These are phyloP conservation scores for Nerophis ophidion DNA, from an alignment of 2,113 vertebrate genomes.

Conservation along the genomic window DNA sequence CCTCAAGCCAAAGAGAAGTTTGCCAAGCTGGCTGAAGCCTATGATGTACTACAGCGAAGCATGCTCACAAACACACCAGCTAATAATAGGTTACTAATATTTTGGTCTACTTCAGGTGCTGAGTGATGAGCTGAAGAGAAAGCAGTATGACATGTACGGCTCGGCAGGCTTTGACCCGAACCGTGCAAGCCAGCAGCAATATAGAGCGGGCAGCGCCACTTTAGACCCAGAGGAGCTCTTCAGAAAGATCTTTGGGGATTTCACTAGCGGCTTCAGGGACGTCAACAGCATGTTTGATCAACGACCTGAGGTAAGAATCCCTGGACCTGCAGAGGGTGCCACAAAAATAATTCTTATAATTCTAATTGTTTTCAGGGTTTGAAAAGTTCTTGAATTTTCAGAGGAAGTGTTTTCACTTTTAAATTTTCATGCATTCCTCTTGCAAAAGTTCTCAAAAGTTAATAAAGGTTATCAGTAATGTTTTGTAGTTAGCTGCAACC, in stretches of 20 bases:
- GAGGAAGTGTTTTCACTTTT: too few relatives aligned
- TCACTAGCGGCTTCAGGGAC: slow-evolving; percentile 79
- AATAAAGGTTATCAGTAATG: too few relatives aligned
- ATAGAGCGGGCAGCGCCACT: slow-evolving; percentile 74
- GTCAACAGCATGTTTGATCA: slow-evolving; percentile 83
- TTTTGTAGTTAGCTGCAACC: too few relatives aligned
- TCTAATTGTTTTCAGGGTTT: too few relatives aligned
- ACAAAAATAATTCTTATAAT: too few relatives aligned
- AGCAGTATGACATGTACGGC: slow-evolving; percentile 87
- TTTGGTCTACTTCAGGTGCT: slow-evolving; percentile 72
- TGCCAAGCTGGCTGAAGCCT: slow-evolving; percentile 89
- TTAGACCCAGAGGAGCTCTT: slow-evolving; percentile 92
- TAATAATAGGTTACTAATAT: too few relatives aligned
- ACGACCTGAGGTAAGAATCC: slow-evolving; percentile 79
- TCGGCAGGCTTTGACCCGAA: slow-evolving; percentile 75
- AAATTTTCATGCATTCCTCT: too few relatives aligned
- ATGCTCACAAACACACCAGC: not conserved
- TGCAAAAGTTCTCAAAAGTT: too few relatives aligned
- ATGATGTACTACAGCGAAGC: slow-evolving; percentile 75
- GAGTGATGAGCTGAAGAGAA: slow-evolving; percentile 88
- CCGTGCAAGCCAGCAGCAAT: slow-evolving; percentile 67
- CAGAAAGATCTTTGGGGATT: slow-evolving; percentile 93
- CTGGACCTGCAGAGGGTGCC: too few relatives aligned
- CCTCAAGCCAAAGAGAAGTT: slow-evolving; percentile 96
- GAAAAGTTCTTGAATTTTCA: too few relatives aligned